Evolutionary conservation across 2,797 vertebrate species (phyloP).

Genomic region (Onychomys leucogaster): DNA sequence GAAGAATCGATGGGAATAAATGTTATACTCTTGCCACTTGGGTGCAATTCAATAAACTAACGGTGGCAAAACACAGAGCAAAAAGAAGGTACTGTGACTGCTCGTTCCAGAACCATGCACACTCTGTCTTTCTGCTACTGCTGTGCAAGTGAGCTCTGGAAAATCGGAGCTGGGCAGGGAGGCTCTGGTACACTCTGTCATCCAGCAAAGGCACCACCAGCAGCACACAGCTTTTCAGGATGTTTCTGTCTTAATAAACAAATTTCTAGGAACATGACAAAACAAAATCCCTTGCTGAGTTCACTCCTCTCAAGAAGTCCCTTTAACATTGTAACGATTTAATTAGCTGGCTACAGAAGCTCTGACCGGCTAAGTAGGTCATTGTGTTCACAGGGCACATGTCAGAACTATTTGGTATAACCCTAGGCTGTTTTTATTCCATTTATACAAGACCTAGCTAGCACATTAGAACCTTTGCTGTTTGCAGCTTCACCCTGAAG

Average conservation of each 20-base stretch:
- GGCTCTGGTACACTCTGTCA: background rate
- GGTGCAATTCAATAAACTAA: conserved; percentile 16
- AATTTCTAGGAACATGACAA: conserved; percentile 70
- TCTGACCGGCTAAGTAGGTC: conserved; percentile 77
- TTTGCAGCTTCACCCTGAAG: conserved; percentile 47
- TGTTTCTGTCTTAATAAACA: conserved; percentile 60
- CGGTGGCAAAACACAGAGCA: background rate
- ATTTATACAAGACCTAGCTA: conserved; percentile 7
- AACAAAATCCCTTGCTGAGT: background rate
- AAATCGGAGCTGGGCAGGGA: background rate
- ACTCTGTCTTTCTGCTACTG: background rate
- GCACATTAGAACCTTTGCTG: conserved; percentile 25
- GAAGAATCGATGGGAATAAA: conserved; percentile 21
- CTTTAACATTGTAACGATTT: conserved; percentile 41
- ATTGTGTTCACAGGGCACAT: conserved; percentile 64
- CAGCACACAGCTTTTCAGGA: conserved; percentile 55
- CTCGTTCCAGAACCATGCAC: conserved; percentile 1
- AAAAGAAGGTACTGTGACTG: background rate
- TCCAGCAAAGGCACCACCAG: background rate
- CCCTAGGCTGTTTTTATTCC: conserved; percentile 25
- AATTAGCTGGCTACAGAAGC: conserved; percentile 59
- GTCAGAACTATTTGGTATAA: conserved; percentile 50
- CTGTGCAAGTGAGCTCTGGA: background rate
- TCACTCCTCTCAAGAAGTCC: conserved; percentile 11
- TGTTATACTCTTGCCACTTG: background rate